Conservation (phyloP, 2,797 vertebrate genomes). For the Enteromius trimaculatus region DNA sequence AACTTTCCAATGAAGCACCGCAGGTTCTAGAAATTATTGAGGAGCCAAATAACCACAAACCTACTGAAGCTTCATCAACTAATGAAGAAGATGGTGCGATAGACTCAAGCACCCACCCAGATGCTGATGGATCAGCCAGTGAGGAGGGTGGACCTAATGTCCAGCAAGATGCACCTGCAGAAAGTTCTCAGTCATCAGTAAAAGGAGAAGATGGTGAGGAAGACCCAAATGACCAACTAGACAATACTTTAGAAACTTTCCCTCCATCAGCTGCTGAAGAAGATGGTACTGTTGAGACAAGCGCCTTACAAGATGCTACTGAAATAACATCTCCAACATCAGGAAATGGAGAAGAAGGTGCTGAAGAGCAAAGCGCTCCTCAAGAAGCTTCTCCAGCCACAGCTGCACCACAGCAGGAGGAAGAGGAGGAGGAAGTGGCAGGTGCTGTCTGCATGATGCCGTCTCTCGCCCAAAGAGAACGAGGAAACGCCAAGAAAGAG, state of each 20-base stretch:
- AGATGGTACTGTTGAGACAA: background rate
- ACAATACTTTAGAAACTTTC: background rate
- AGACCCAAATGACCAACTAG: background rate
- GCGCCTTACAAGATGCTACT: background rate
- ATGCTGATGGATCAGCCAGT: background rate
- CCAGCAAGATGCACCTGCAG: background rate
- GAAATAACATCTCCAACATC: background rate
- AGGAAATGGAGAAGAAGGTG: background rate
- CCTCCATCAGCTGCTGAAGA: background rate
- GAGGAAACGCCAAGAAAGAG: conserved; percentile 74
- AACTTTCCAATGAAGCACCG: conserved; percentile 4
- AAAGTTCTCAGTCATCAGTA: background rate
- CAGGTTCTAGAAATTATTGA: background rate
- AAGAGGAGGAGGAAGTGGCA: conserved; percentile 14
- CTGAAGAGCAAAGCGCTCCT: background rate
- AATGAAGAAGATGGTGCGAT: background rate
- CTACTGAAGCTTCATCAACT: background rate
- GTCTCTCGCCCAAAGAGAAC: conserved; percentile 69
- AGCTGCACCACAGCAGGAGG: conserved; percentile 37
- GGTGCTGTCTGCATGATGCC: conserved; percentile 82
- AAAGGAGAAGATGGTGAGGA: background rate
- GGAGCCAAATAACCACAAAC: background rate
- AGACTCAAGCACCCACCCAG: background rate
- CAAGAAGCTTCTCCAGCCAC: conserved; percentile 41
- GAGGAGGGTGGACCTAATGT: background rate